Conservation (phyloP, 2,797 vertebrate species). For the Scolopax bukidnonensis region DNA sequence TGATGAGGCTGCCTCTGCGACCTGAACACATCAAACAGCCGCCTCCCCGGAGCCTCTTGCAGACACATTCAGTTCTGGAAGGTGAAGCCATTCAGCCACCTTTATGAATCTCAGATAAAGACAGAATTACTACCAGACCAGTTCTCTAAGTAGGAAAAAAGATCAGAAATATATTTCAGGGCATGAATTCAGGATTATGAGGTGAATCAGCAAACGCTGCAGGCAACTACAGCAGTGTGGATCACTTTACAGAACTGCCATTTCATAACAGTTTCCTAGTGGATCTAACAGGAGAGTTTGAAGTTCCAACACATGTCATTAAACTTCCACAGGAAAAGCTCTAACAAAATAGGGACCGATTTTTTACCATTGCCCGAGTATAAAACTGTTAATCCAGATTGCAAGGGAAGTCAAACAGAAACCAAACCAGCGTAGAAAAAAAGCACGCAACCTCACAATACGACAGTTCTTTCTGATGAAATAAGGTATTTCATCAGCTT, state of each 20-base stretch:
- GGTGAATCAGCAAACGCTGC: background rate
- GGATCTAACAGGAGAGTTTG: background rate
- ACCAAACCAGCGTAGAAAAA: background rate
- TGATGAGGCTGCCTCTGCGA: background rate
- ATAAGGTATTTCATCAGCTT: background rate
- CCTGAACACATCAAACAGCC: background rate
- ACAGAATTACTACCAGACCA: background rate
- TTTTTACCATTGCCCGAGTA: background rate
- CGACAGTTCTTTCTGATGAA: background rate
- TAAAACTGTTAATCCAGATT: background rate
- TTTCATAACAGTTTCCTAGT: background rate
- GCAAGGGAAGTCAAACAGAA: conserved; percentile 5
- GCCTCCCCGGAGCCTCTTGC: background rate
- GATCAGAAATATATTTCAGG: background rate
- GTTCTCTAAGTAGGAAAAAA: background rate
- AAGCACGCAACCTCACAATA: background rate
- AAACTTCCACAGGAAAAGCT: background rate
- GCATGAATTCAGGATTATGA: background rate
- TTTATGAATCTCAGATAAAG: background rate
- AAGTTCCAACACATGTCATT: background rate
- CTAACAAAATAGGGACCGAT: background rate
- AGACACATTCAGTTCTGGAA: background rate
- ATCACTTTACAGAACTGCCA: background rate
- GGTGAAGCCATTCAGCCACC: background rate
- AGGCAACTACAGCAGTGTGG: background rate